These are phyloP conservation scores for Phlogophora meticulosa DNA, from an alignment of 2,888 invertebrate species.

Conservation along the genomic window DNA sequence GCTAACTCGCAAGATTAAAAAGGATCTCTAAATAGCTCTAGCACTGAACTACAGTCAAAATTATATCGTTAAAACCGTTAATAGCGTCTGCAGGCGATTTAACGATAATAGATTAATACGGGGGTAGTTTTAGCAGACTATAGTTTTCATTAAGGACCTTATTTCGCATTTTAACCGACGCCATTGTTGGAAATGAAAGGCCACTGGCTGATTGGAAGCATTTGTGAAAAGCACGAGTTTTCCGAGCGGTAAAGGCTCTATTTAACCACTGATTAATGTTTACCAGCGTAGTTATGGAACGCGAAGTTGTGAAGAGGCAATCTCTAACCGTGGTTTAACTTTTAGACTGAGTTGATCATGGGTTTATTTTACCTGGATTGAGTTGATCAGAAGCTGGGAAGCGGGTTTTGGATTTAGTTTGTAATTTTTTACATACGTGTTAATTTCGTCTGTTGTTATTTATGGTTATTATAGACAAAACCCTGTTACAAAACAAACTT, in stretches of 20 bases:
- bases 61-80: constrained; percentile 64
- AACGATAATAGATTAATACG: constrained; percentile 78
- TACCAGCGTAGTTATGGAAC: constrained; percentile 68
- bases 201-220: constrained; percentile 78
- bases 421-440: too few relatives aligned
- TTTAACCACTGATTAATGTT: constrained; percentile 82
- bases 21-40: constrained; percentile 47
- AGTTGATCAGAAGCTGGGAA: background rate
- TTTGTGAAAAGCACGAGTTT: constrained; percentile 80
- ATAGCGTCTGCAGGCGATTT: constrained; percentile 78
- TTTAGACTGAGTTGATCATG: constrained; percentile 48
- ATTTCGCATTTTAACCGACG: constrained; percentile 77
- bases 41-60: constrained; percentile 50
- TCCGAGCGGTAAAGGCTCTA: constrained; percentile 71
- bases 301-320: constrained; percentile 61
- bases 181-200: constrained; percentile 78
- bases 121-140: constrained; percentile 68
- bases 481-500: too few relatives aligned
- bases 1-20: constrained; percentile 52
- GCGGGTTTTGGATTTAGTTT: constrained; percentile 10
- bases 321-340: constrained; percentile 56
- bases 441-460: too few relatives aligned
- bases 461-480: too few relatives aligned
- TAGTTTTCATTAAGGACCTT: constrained; percentile 81
- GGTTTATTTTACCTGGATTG: constrained; percentile 39